A percentile compares a stretch with the other conserved stretches of the same genome.
These are phyloP conservation scores for Shargacucullia verbasci DNA, from an alignment of 2,888 invertebrate genomes.

Conservation along the genomic window DNA sequence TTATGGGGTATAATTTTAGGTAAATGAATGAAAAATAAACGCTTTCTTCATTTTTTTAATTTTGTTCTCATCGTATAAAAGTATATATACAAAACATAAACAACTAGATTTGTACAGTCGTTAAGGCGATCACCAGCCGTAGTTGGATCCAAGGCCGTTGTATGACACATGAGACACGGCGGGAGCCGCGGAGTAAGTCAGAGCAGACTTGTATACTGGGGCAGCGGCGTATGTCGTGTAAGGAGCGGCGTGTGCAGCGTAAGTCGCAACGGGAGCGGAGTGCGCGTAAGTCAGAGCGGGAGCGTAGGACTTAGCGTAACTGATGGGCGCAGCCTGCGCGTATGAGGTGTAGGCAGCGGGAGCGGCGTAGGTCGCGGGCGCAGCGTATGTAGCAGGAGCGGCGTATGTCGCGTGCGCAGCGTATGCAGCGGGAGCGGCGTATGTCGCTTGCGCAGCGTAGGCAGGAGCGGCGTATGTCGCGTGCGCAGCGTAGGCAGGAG, in stretches of 20 bases:
- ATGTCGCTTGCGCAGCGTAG: constrained; percentile 81
- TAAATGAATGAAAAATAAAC: constrained; percentile 2
- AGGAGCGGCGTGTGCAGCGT: constrained; percentile 60
- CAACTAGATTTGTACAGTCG: constrained; percentile 74
- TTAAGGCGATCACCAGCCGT: constrained; percentile 89
- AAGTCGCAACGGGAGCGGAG: constrained; percentile 67
- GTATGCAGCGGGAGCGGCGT: constrained; percentile 85
- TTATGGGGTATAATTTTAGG: not conserved
- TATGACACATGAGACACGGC: constrained; percentile 91
- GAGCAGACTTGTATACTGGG: constrained; percentile 77
- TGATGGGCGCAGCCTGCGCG: constrained; percentile 52
- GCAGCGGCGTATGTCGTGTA: constrained; percentile 54
- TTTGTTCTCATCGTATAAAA: constrained; percentile 81
- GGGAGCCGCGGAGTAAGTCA: constrained; percentile 88
- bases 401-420: constrained; percentile 60
- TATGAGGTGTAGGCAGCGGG: constrained; percentile 63
- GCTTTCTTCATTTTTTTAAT: constrained; percentile 56
- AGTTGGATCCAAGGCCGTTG: constrained; percentile 90
- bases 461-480: constrained; percentile 70
- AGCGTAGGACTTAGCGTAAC: constrained; percentile 45
- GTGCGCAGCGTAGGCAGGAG: constrained; percentile 65
- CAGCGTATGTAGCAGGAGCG: constrained; percentile 75
- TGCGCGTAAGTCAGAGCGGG: constrained; percentile 60
- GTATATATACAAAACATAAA: constrained; percentile 77
- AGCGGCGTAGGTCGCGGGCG: constrained; percentile 67